phyloP scores from a whole-genome alignment of 2,888 invertebrate genomes.

The Anaspis maculata region DNA sequence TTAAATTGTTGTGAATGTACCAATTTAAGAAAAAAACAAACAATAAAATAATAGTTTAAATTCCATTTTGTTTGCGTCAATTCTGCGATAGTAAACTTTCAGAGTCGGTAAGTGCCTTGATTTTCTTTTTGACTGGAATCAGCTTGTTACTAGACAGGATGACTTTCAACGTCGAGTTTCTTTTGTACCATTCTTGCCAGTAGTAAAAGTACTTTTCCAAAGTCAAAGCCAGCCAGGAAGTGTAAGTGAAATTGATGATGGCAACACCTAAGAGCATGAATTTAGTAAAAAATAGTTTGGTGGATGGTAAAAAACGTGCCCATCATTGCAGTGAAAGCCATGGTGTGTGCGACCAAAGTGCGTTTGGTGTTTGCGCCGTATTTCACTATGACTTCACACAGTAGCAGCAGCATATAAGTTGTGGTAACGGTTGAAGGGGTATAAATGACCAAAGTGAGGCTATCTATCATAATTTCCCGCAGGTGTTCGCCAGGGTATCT shows the following conservation, averaged over 20 bases:
- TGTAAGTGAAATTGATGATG: conserved; percentile 41
- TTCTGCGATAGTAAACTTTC: no score
- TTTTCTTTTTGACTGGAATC: no score
- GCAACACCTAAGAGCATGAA: conserved; percentile 23
- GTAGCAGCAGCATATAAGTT: conserved; percentile 39
- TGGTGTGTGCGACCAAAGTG: conserved; percentile 31
- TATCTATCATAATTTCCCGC: conserved; percentile 43
- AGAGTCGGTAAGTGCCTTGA: no score
- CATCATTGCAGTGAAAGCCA: conserved; percentile 37
- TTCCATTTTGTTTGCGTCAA: no score
- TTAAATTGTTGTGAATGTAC: no score
- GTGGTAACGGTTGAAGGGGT: conserved; percentile 46
- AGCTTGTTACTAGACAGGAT: conserved; percentile 27
- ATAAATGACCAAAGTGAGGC: conserved; percentile 44
- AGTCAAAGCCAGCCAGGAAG: conserved; percentile 39
- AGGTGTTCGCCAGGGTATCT: conserved; percentile 40
- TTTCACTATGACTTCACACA: conserved; percentile 38
- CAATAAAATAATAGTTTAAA: no score
- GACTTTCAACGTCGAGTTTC: conserved; percentile 34
- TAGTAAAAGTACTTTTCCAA: conserved; percentile 36
- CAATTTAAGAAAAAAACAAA: no score
- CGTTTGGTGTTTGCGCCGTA: conserved; percentile 25
- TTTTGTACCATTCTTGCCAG: conserved; percentile 40
- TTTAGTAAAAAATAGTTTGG: background rate
- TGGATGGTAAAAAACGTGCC: conserved; percentile 32